Evolutionary conservation across 1,140 invertebrate species (phyloP).

Genomic region (Drosophila leontia): DNA sequence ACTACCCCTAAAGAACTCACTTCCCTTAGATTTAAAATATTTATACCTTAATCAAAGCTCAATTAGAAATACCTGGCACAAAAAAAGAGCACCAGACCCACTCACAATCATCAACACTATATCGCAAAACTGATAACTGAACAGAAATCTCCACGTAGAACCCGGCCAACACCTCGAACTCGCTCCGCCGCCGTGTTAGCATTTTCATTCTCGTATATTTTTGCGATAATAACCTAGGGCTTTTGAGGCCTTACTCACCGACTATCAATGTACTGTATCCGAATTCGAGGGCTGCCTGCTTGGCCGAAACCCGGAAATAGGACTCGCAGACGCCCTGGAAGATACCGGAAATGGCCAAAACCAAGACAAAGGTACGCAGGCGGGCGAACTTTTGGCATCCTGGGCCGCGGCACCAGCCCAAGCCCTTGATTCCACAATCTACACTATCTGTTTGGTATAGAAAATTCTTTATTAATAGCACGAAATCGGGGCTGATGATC

Average conservation of each 20-base stretch:
- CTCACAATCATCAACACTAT: conserved; percentile 66
- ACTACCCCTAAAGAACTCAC: not conserved
- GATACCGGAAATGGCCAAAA: conserved; percentile 86
- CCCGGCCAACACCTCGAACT: conserved; percentile 50
- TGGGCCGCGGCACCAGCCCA: conserved; percentile 86
- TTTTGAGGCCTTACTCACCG: conserved; percentile 85
- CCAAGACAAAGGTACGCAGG: conserved; percentile 85
- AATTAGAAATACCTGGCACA: not conserved
- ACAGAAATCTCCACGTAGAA: conserved; percentile 44
- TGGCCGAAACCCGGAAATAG: conserved; percentile 87
- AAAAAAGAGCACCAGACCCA: conserved; percentile 13
- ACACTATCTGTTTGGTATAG: conserved; percentile 84
- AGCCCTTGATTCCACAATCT: conserved; percentile 87
- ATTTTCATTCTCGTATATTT: conserved; percentile 20
- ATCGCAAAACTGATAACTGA: conserved; percentile 76
- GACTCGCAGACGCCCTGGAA: conserved; percentile 86
- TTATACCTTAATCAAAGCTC: not conserved
- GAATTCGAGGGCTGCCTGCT: conserved; percentile 86
- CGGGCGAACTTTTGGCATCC: conserved; percentile 87
- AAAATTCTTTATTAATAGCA: not conserved
- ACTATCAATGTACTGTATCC: conserved; percentile 85
- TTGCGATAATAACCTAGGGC: conserved; percentile 43
- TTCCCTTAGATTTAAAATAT: not conserved
- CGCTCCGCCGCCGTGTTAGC: not conserved
- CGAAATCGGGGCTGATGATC: not conserved